Evolutionary conservation across 2,888 invertebrate genomes (phyloP), one percentile per base, ranked within the genome.

Genomic region (Pterostichus madidus): DNA sequence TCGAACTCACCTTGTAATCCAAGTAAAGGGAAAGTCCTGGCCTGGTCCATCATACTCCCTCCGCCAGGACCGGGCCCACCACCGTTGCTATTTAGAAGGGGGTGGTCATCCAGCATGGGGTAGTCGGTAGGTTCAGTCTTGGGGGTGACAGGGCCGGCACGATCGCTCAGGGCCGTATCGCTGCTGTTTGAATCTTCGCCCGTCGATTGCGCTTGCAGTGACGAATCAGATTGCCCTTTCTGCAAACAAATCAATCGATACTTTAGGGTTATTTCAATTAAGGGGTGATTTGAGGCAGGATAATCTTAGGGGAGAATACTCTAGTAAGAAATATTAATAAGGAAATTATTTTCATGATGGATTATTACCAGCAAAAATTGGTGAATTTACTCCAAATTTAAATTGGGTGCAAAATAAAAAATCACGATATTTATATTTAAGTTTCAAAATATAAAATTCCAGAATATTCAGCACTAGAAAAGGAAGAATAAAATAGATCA

Each of bases 111-210:
- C 86, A 92, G 88, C 86, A 91, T 89, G 87, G 93, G 92, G 88
- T 94, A 94, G 88, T 95, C 95, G 84, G 93, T 91, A 0, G 95
- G 94, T 89, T 95, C 95, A 87, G 94, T 94, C 90, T 95, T 95
- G 86, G 95, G 94, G 84, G 92, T 92, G 84, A 93, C 92, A 86
- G 94, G 93, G 56, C 92, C 92, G 89, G 93, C 94, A 85, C 92
- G 91, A 87, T 93, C 93, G 87, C 96, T 96, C 84, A 95, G 93
- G 85, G 95, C 96, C 80, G 95, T 95, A 87, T 96, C 96, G 87
- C 96, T 96, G 84, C 96, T 96, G 88, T 94, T 94, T 85, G 96
- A 96, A 86, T 96, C 96, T 88, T 96, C 96, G 68, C 96, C 96
- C 56, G 95, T 93, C 85, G 94, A 94, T 89, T 94, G 94, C 78